Evolutionary conservation across 2,888 invertebrate species (phyloP).

Genomic region (Herminia tarsipennalis): DNA sequence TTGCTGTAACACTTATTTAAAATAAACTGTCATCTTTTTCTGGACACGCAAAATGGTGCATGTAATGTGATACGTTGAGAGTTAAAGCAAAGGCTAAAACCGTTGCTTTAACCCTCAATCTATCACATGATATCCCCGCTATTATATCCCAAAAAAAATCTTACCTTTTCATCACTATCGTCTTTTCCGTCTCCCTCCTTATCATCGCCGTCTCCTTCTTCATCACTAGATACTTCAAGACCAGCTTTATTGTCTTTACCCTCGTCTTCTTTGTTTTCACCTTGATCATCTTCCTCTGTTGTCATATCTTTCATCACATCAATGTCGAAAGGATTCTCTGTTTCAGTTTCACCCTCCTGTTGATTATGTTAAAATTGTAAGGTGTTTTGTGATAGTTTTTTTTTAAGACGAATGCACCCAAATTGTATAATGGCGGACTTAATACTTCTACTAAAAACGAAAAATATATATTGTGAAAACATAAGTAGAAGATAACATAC

Average conservation of each 20-base stretch:
- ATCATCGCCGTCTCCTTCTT: conserved; percentile 65
- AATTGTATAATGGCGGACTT: too few relatives aligned
- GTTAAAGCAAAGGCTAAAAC: too few relatives aligned
- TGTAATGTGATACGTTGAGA: too few relatives aligned
- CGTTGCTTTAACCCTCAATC: background rate
- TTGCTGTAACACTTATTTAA: too few relatives aligned
- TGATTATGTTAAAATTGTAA: conserved; percentile 4
- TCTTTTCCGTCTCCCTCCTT: conserved; percentile 45
- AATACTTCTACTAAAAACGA: too few relatives aligned
- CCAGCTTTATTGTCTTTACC: conserved; percentile 71
- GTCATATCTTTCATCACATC: conserved; percentile 90
- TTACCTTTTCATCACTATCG: conserved; percentile 25
- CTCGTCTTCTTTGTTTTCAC: conserved; percentile 63
- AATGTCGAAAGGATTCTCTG: conserved; percentile 94
- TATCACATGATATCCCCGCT: background rate
- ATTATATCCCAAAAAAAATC: too few relatives aligned
- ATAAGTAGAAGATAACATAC: background rate
- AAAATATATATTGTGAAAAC: too few relatives aligned
- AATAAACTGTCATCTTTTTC: too few relatives aligned
- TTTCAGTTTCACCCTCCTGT: conserved; percentile 85
- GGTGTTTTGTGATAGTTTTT: too few relatives aligned
- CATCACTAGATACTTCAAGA: conserved; percentile 80
- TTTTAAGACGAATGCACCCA: too few relatives aligned
- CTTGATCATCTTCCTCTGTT: conserved; percentile 64
- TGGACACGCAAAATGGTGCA: too few relatives aligned